Evolutionary conservation across 2,888 invertebrate species (phyloP).

Genomic region (Drosophila buzzatii): DNA sequence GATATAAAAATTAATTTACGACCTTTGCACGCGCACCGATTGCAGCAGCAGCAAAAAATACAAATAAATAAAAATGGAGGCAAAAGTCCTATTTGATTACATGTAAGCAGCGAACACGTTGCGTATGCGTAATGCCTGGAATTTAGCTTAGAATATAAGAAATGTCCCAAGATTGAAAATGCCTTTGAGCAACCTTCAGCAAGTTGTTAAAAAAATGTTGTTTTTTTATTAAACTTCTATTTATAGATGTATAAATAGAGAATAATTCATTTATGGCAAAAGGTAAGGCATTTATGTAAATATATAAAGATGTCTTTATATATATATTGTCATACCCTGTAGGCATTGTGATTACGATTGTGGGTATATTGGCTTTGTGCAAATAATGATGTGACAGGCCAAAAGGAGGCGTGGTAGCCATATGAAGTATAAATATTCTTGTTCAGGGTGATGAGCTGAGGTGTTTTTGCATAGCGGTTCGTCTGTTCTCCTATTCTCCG

Average conservation of each 20-base stretch:
- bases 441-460: too few species aligned
- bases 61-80: not conserved
- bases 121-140: slow-evolving; percentile 25
- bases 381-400: too few species aligned
- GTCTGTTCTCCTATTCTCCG: too few species aligned
- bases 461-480: too few species aligned
- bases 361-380: too few species aligned
- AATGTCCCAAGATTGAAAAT: not conserved
- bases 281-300: not conserved
- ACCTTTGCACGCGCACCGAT: slow-evolving; percentile 47
- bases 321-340: not conserved
- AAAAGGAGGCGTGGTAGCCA: too few species aligned
- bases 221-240: not conserved
- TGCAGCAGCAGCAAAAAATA: not conserved
- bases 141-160: not conserved
- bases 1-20: slow-evolving; percentile 71
- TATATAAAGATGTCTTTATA: not conserved
- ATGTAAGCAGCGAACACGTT: not conserved
- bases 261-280: not conserved
- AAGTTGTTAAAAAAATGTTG: not conserved
- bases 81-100: slow-evolving; percentile 1
- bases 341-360: not conserved
- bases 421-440: too few species aligned
- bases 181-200: not conserved
- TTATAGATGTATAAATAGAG: not conserved